A percentile compares a stretch with the other conserved stretches of the same genome.
Evolutionary conservation across 2,113 vertebrate species (phyloP).

Genomic region (Chionis minor): DNA sequence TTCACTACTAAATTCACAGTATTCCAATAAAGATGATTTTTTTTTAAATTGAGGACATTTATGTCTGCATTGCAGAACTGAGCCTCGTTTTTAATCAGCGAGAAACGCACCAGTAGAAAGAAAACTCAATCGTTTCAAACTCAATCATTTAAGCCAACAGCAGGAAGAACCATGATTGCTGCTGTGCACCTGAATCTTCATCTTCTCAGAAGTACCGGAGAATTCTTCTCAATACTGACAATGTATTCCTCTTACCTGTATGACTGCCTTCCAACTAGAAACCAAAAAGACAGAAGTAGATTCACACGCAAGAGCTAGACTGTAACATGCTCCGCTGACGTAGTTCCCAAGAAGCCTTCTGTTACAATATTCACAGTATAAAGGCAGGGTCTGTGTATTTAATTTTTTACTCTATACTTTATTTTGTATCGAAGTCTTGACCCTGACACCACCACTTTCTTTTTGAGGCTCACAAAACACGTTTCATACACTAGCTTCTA

Average conservation of each 20-base stretch:
- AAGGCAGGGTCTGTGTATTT: not conserved
- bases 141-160: not conserved
- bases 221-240: not conserved
- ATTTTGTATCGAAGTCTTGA: not conserved
- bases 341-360: not conserved
- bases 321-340: not conserved
- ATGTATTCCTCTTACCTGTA: not conserved
- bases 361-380: not conserved
- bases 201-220: not conserved
- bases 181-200: not conserved
- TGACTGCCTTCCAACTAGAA: not conserved
- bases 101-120: not conserved
- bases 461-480: not conserved
- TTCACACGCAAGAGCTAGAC: rapidly evolving
- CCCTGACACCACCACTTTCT: not conserved
- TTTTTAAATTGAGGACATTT: not conserved
- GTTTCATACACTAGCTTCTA: not conserved
- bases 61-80: not conserved
- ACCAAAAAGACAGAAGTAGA: not conserved
- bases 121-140: not conserved
- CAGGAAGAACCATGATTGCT: not conserved
- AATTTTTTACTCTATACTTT: not conserved
- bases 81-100: not conserved
- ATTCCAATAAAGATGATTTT: rapidly evolving
- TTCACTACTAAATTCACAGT: not conserved